Evolutionary conservation across 2,888 invertebrate genomes (phyloP).

Genomic region (Eupithecia tripunctaria): DNA sequence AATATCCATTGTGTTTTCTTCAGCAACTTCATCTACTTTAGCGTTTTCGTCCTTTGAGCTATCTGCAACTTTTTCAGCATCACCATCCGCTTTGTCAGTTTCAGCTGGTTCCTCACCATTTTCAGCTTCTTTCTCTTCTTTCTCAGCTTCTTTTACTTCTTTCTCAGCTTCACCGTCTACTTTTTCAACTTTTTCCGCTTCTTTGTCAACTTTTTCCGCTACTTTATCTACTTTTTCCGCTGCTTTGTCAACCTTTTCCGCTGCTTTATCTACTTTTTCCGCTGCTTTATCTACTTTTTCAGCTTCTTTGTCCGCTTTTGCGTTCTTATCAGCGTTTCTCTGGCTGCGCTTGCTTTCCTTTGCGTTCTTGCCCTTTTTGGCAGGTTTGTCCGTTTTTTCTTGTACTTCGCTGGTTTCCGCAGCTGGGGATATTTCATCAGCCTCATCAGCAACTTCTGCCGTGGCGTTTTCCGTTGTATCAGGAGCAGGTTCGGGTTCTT

Average conservation of each 20-base stretch:
- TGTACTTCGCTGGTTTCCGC: conserved; percentile 5
- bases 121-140: conserved; percentile 25
- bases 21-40: neutral
- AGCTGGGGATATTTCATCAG: conserved; percentile 4
- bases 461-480: conserved; percentile 16
- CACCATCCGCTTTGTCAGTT: conserved; percentile 15
- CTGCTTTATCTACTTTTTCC: conserved; percentile 17
- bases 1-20: conserved; percentile 25
- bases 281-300: conserved; percentile 15
- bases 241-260: conserved; percentile 16
- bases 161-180: conserved; percentile 12
- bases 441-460: neutral
- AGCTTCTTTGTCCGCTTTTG: conserved; percentile 17
- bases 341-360: conserved; percentile 35
- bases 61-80: conserved; percentile 12
- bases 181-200: conserved; percentile 27
- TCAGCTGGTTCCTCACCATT: conserved; percentile 19
- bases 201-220: conserved; percentile 9
- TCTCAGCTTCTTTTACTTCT: neutral
- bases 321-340: conserved; percentile 22
- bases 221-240: conserved; percentile 16
- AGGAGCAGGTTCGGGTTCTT: conserved; percentile 26
- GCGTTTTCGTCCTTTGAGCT: conserved; percentile 7
- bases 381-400: conserved; percentile 22
- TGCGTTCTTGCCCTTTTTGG: conserved; percentile 24